These are phyloP conservation scores for Diadema setosum DNA, from an alignment of 35 echinoderm and acorn worm genomes.

Conservation along the genomic window DNA sequence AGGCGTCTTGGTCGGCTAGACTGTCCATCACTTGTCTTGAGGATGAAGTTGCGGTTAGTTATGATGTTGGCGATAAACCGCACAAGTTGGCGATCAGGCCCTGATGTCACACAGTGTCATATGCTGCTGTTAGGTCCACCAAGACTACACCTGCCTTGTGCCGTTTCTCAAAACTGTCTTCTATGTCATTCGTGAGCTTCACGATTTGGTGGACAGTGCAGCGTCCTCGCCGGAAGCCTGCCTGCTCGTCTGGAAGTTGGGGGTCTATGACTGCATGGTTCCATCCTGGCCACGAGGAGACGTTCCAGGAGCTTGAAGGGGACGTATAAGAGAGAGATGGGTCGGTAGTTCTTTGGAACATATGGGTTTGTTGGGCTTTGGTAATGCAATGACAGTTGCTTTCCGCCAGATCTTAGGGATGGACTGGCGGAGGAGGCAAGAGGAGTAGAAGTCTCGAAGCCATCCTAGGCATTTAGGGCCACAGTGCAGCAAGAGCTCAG, in stretches of 20 bases:
- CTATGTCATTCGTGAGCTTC: neutral
- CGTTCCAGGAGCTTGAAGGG: neutral
- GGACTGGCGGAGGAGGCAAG: neutral
- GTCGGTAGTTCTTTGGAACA: slow-evolving; percentile 26
- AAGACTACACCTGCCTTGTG: slow-evolving; percentile 17
- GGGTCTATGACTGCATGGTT: neutral
- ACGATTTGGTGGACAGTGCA: neutral
- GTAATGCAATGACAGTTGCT: neutral
- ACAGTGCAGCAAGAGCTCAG: slow-evolving; percentile 3
- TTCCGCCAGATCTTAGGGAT: slow-evolving; percentile 37
- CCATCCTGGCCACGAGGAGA: neutral
- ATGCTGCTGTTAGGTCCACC: neutral
- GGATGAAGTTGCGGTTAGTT: slow-evolving; percentile 15
- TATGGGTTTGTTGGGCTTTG: slow-evolving; percentile 23
- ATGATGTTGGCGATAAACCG: neutral
- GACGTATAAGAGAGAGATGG: slow-evolving; percentile 12
- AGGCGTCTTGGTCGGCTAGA: neutral
- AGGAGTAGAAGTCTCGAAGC: neutral
- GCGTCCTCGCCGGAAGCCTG: neutral
- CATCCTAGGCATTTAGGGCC: neutral
- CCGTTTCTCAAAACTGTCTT: neutral
- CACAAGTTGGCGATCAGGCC: neutral
- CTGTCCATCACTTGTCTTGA: slow-evolving; percentile 23
- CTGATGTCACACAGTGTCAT: slow-evolving; percentile 22
- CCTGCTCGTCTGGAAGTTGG: neutral